phyloP scores from a whole-genome alignment of 2,113 vertebrate species.

The Stegostoma tigrinum region DNA sequence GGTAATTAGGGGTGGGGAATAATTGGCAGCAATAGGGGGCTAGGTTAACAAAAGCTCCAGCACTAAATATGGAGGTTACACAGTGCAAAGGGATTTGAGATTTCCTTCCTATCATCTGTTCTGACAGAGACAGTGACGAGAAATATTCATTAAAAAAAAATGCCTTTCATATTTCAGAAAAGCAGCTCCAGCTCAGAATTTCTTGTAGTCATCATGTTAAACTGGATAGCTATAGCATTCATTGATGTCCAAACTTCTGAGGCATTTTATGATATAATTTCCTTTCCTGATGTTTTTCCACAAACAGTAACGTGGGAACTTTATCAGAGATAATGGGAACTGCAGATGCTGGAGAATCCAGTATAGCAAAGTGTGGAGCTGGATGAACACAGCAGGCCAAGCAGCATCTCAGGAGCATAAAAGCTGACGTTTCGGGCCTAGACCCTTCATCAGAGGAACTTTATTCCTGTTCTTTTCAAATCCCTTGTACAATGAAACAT shows the following conservation, averaged over 20 bases:
- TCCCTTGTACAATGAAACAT: neutral
- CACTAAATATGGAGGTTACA: conserved; percentile 73
- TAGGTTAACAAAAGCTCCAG: conserved; percentile 79
- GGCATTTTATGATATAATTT: neutral
- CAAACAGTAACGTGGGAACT: neutral
- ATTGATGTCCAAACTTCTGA: neutral
- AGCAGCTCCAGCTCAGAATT: neutral
- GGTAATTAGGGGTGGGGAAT: conserved; percentile 78
- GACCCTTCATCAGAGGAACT: too few relatives aligned
- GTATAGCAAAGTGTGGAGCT: too few relatives aligned
- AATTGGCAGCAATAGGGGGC: conserved; percentile 62
- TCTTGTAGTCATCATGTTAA: neutral
- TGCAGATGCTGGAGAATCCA: too few relatives aligned
- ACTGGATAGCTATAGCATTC: neutral
- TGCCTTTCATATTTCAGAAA: neutral
- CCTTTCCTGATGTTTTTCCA: conserved; percentile 15
- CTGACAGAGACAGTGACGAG: conserved; percentile 60
- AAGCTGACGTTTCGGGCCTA: too few relatives aligned
- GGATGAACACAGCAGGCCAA: too few relatives aligned
- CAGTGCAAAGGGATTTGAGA: conserved; percentile 62
- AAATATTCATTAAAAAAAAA: neutral
- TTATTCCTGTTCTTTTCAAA: neutral
- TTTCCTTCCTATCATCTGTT: conserved; percentile 89
- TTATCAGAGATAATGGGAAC: too few relatives aligned
- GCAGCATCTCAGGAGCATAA: too few relatives aligned